Conservation (phyloP, 2,888 invertebrate species). For the Synergus japonicus region DNA sequence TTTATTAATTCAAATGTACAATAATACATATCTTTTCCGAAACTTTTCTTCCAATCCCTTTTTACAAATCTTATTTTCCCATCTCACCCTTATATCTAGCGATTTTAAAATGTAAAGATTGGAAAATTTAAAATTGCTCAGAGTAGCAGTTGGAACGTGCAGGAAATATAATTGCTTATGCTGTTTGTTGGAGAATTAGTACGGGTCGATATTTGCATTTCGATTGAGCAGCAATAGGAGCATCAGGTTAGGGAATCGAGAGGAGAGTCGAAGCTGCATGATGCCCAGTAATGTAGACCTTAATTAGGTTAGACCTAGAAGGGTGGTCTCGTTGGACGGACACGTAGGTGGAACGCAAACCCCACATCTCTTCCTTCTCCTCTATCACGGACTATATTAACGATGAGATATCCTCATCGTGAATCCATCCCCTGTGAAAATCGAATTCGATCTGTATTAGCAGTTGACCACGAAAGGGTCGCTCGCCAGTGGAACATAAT, state of each 20-base stretch:
- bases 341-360: slow-evolving; percentile 25
- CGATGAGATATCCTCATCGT: slow-evolving; percentile 24
- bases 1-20: too few species aligned
- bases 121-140: not conserved
- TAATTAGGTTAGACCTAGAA: slow-evolving; percentile 35
- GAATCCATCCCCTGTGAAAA: slow-evolving; percentile 17
- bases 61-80: too few species aligned
- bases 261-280: slow-evolving; percentile 30
- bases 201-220: slow-evolving; percentile 10
- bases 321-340: slow-evolving; percentile 28
- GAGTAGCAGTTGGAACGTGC: not conserved
- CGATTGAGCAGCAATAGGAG: slow-evolving; percentile 8
- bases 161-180: not conserved
- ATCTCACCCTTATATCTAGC: not conserved
- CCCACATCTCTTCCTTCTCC: not conserved
- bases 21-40: too few species aligned
- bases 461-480: not conserved
- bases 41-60: too few species aligned
- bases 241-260: slow-evolving; percentile 8
- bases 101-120: too few species aligned
- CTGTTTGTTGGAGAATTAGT: not conserved
- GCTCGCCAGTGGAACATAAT: not conserved
- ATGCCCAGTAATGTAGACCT: slow-evolving; percentile 33
- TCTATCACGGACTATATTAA: slow-evolving; percentile 18
- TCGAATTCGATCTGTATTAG: slow-evolving; percentile 14